Evolutionary conservation across 2,113 vertebrate genomes (phyloP).

Genomic region (human): GRCh38 chr17:51279501-51280000

Average conservation of each 20-base stretch:
- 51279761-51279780: not conserved
- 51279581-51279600: not conserved
- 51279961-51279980: not conserved
- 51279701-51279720: slow-evolving; percentile 8
- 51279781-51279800: not conserved
- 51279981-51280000: slow-evolving; percentile 48
- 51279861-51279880: not conserved
- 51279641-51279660: not conserved
- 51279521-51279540: not conserved
- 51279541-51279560: not conserved
- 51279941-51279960: not conserved
- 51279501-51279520: not conserved
- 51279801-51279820: not conserved
- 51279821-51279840: not conserved
- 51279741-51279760: not conserved
- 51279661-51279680: not conserved
- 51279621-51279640: not conserved
- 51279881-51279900: slow-evolving; percentile 9
- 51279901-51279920: not conserved
- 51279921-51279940: not conserved
- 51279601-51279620: not conserved
- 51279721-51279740: not conserved
- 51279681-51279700: not conserved
- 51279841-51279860: not conserved
- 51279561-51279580: not conserved